Base-by-base conservation (phyloP, 1,140 invertebrate genomes). In the Laupala kohalensis region DNA sequence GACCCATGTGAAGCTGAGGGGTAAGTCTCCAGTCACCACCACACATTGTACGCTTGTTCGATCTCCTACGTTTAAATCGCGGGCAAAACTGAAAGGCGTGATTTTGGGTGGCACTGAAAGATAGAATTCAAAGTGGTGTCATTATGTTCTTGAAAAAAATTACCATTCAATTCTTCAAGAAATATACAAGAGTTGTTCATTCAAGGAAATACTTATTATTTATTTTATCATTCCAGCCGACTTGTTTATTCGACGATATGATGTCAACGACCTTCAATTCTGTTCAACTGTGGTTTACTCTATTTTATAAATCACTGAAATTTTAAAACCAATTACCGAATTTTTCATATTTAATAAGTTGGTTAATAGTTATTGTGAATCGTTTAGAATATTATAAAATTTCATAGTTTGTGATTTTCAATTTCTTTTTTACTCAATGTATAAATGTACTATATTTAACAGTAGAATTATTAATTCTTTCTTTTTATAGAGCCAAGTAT, bases 1-100 rank as follows among this genome's bases (percentile, higher is more conserved):
- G n/a, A 86, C 82, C 89, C 90, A 91, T 69, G 81, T 82, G 76
- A 92, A 88, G 75, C 83, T 82, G n/a, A 90, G 82, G 30, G 88
- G 88, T 73, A 87, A 80, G 78, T 89, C 88, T 72, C 89, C 88
- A 76, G 85, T 86, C 74, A 82, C 86, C 74, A 88, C 83, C 73
- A 86, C 82, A 80, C 87, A 89, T 74, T 86, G 84, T 77, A 90
- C 82, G 77, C 87, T 87, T 77, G 87, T 87, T 77, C 87, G 83
- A 77, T 86, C 86, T 67, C 86, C 86, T 79, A 86, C 81, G 79
- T 84, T 81, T 81, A 86, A 80, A 80, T 82, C 83, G 78, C 82
- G 80, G 77, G 84, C 82, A 81, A 89, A 88, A 75, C 79, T 82
- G 81, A 89, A 88, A 76, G 85, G 84, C 76, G 86, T 85, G 78